A percentile compares a stretch with the other conserved stretches of the same genome.
These are phyloP conservation scores for Intellagama lesueurii DNA, from an alignment of 2,797 vertebrate genomes.

Conservation along the genomic window DNA sequence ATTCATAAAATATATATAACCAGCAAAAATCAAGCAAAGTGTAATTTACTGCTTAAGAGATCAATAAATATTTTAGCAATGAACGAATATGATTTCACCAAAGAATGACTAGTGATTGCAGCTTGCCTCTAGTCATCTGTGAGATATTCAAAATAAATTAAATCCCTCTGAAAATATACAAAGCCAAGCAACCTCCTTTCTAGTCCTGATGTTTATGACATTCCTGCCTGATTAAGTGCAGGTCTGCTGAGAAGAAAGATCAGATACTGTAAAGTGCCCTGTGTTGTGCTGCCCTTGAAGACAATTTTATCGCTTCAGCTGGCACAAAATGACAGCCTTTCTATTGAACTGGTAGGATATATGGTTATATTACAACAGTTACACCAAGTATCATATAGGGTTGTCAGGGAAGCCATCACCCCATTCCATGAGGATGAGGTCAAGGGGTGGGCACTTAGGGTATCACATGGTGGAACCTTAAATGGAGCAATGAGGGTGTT, in stretches of 20 bases:
- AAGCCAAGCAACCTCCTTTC: conserved; percentile 54
- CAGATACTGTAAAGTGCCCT: background rate
- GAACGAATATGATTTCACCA: conserved; percentile 59
- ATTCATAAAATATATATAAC: conserved; percentile 44
- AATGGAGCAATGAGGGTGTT: too few species aligned
- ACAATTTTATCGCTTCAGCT: background rate
- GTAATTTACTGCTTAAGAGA: conserved; percentile 62
- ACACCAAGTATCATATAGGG: background rate
- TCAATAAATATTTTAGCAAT: conserved; percentile 67
- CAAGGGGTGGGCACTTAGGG: too few species aligned
- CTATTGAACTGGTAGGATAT: too few species aligned
- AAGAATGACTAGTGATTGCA: conserved; percentile 66
- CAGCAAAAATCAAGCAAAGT: conserved; percentile 44
- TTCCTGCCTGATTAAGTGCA: conserved; percentile 45
- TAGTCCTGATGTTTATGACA: conserved; percentile 57
- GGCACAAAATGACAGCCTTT: background rate
- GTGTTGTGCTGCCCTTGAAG: background rate
- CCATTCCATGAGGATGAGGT: too few species aligned
- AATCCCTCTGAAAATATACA: conserved; percentile 61
- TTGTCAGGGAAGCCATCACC: too few species aligned
- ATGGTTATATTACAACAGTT: background rate
- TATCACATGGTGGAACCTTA: too few species aligned
- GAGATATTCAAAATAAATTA: conserved; percentile 75
- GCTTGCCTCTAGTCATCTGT: conserved; percentile 60
- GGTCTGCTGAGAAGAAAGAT: background rate